A percentile compares a stretch with the other conserved stretches of the same genome.
Evolutionary conservation across 2,888 invertebrate genomes (phyloP).

Genomic region (Drosophila macrospina): DNA sequence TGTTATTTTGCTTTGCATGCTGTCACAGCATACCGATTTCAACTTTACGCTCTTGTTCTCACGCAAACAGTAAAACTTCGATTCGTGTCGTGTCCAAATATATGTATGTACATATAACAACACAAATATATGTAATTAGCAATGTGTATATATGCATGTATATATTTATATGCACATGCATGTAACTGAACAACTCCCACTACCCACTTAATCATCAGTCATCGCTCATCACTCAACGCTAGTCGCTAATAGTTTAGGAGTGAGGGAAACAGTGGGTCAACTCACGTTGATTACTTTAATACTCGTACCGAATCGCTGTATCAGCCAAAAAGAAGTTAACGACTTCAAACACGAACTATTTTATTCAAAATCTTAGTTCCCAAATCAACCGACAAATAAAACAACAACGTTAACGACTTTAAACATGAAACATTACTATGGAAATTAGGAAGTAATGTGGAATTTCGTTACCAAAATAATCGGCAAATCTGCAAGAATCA

Average conservation of each 20-base stretch:
- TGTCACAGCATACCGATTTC: conserved; percentile 39
- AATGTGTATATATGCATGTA: not conserved
- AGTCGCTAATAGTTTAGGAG: not conserved
- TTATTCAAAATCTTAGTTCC: conserved; percentile 1
- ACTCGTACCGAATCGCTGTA: not conserved
- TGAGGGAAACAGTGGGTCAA: not conserved
- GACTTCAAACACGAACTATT: conserved; percentile 17
- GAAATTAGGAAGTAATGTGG: not conserved
- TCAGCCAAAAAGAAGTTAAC: conserved; percentile 4
- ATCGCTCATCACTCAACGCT: conserved; percentile 15
- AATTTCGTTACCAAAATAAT: not conserved
- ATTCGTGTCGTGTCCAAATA: conserved; percentile 5
- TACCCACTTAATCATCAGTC: conserved; percentile 5
- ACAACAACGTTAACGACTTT: conserved; percentile 3
- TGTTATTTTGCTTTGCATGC: conserved; percentile 10
- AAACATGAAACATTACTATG: conserved; percentile 1
- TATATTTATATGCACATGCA: not conserved
- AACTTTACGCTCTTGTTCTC: conserved; percentile 33
- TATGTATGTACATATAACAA: conserved; percentile 6
- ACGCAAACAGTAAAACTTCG: conserved; percentile 35
- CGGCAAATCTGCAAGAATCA: too few species aligned
- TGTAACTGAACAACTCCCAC: not conserved
- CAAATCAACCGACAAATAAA: not conserved
- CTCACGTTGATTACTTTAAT: conserved; percentile 13
- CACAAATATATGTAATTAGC: conserved; percentile 19